These are phyloP conservation scores for Corythucha ciliata DNA, from an alignment of 2,888 invertebrate genomes.

Conservation along the genomic window DNA sequence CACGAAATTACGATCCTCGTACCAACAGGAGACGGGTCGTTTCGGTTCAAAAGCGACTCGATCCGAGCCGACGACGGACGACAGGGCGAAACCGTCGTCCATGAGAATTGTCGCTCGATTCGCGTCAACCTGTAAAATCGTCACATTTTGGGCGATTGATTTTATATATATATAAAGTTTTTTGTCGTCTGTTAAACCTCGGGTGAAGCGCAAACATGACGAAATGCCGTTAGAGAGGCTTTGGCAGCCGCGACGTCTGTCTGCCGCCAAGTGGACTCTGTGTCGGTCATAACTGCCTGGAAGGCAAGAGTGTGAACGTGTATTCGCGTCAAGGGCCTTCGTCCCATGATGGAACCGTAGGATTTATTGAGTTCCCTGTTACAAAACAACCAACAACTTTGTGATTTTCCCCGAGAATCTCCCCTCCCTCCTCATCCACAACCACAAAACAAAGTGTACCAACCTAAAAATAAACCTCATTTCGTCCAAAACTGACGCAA, in stretches of 20 bases:
- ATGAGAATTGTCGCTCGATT: constrained; percentile 56
- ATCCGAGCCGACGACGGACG: constrained; percentile 52
- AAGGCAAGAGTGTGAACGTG: constrained; percentile 83
- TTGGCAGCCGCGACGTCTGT: constrained; percentile 71
- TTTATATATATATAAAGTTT: background rate
- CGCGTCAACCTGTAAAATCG: constrained; percentile 43
- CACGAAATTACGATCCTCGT: constrained; percentile 56
- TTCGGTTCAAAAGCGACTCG: constrained; percentile 50
- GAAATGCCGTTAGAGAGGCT: constrained; percentile 69
- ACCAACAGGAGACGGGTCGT: constrained; percentile 74
- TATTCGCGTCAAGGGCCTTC: constrained; percentile 58
- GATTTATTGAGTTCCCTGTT: constrained; percentile 21
- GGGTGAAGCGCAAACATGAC: constrained; percentile 67
- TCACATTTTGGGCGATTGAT: background rate
- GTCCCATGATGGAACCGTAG: constrained; percentile 29
- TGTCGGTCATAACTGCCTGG: constrained; percentile 66
- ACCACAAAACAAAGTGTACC: constrained; percentile 16
- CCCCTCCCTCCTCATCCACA: background rate
- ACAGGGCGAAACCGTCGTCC: constrained; percentile 74
- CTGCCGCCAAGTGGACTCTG: constrained; percentile 63
- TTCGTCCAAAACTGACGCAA: constrained; percentile 70
- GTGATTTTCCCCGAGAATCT: background rate
- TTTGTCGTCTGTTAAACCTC: constrained; percentile 41
- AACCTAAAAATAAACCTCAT: constrained; percentile 59
- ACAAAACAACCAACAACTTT: background rate